Conservation (phyloP, 2,797 vertebrate genomes). For the Chrysocyon brachyurus region DNA sequence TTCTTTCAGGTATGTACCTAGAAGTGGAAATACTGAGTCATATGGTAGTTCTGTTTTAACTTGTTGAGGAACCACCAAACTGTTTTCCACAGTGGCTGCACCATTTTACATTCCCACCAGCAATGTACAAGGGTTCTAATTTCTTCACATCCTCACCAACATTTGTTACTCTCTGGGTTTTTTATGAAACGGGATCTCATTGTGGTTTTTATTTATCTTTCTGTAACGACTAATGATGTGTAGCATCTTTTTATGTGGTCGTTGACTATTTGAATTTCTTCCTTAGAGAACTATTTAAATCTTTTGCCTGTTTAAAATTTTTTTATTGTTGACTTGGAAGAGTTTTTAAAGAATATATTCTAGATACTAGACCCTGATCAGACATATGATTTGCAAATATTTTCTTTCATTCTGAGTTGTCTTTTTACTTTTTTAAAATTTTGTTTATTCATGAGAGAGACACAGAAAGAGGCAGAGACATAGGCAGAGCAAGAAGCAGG, state of each 20-base stretch:
- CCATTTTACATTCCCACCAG: neutral
- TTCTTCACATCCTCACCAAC: constrained; percentile 19
- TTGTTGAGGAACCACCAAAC: constrained; percentile 32
- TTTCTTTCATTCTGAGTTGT: constrained; percentile 16
- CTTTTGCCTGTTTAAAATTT: constrained; percentile 35
- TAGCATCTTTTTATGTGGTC: constrained; percentile 24
- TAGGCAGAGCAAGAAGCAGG: no score
- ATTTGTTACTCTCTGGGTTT: constrained; percentile 39
- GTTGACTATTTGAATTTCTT: constrained; percentile 45
- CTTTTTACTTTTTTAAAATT: neutral
- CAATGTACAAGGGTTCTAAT: neutral
- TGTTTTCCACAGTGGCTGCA: constrained; percentile 11
- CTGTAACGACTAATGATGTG: constrained; percentile 31
- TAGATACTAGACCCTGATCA: neutral
- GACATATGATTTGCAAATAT: constrained; percentile 23
- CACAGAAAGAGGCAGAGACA: no score
- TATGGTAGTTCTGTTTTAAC: constrained; percentile 36
- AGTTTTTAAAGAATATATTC: constrained; percentile 6
- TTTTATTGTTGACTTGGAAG: constrained; percentile 43
- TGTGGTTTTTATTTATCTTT: constrained; percentile 62
- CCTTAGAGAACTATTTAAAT: constrained; percentile 38
- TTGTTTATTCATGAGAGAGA: no score
- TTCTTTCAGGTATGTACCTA: constrained; percentile 25
- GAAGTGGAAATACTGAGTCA: constrained; percentile 45
- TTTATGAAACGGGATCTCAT: neutral